These are phyloP conservation scores for Bellardia pandia DNA, from an alignment of 2,888 invertebrate species.

Conservation along the genomic window DNA sequence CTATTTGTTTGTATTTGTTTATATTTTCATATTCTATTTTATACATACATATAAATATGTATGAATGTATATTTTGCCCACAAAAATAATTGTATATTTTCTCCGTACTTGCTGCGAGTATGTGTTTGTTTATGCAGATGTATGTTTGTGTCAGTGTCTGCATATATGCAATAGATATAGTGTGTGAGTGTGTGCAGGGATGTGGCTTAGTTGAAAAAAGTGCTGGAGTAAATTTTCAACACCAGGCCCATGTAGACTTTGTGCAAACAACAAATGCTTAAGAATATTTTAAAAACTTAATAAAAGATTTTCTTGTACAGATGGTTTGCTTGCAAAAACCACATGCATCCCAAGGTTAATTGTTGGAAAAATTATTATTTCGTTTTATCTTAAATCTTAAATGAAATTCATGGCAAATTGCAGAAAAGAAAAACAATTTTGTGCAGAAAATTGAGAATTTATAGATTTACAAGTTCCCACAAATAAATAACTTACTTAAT, in stretches of 20 bases:
- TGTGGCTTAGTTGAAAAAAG: neutral
- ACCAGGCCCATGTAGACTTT: constrained; percentile 52
- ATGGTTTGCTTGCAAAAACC: constrained; percentile 52
- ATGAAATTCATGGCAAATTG: constrained; percentile 55
- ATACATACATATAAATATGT: too few species aligned
- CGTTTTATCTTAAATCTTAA: constrained; percentile 67
- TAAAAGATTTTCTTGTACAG: constrained; percentile 54
- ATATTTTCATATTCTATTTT: constrained; percentile 33
- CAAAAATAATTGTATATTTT: constrained; percentile 42
- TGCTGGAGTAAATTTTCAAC: constrained; percentile 34
- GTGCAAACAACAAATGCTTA: constrained; percentile 49
- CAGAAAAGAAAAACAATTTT: constrained; percentile 54
- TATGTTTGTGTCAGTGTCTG: neutral
- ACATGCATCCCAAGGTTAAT: constrained; percentile 69
- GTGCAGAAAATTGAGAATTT: constrained; percentile 49
- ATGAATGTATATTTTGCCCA: neutral
- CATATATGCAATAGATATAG: neutral
- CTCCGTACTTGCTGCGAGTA: neutral
- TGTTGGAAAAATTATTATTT: constrained; percentile 67
- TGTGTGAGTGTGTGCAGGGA: neutral
- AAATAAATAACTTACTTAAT: constrained; percentile 43
- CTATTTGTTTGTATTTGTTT: constrained; percentile 13
- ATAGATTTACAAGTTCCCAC: constrained; percentile 38
- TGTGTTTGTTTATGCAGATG: neutral
- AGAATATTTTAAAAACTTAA: constrained; percentile 65